Percentiles rank a stretch among this genome's conserved stretches.
These are phyloP conservation scores for Malthinus seriepunctatus DNA, from an alignment of 2,888 invertebrate species.

Conservation along the genomic window DNA sequence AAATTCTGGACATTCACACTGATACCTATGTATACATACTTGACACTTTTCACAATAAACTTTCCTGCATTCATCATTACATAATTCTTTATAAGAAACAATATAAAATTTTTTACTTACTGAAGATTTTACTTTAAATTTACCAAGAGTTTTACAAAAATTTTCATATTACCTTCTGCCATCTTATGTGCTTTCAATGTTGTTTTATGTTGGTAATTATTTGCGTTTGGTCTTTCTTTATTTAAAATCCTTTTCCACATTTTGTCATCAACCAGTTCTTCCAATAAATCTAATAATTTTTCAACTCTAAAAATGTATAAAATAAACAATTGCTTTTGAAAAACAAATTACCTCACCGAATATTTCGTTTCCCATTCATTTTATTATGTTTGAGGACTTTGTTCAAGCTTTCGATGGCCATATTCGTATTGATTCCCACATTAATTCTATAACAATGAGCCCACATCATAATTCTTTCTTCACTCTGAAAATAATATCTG, in stretches of 20 bases:
- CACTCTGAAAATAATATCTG: conserved; percentile 33
- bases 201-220: conserved; percentile 29
- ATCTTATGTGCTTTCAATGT: conserved; percentile 25
- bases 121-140: conserved; percentile 19
- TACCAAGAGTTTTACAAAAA: conserved; percentile 7
- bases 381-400: conserved; percentile 31
- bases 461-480: conserved; percentile 31
- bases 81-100: conserved; percentile 13
- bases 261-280: conserved; percentile 27
- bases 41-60: too few species aligned
- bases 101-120: conserved; percentile 14
- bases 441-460: conserved; percentile 32
- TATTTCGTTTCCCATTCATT: conserved; percentile 4
- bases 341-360: conserved; percentile 14
- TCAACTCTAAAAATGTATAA: background rate
- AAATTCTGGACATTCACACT: too few species aligned
- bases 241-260: conserved; percentile 31
- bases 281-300: conserved; percentile 21
- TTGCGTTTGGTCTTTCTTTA: conserved; percentile 27
- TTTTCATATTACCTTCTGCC: conserved; percentile 22
- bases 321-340: background rate
- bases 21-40: too few species aligned
- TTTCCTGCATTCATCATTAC: too few species aligned
- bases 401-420: conserved; percentile 34
- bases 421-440: conserved; percentile 33